These are phyloP conservation scores for Drosophila borborema DNA, from an alignment of 2,888 invertebrate genomes.

Conservation along the genomic window DNA sequence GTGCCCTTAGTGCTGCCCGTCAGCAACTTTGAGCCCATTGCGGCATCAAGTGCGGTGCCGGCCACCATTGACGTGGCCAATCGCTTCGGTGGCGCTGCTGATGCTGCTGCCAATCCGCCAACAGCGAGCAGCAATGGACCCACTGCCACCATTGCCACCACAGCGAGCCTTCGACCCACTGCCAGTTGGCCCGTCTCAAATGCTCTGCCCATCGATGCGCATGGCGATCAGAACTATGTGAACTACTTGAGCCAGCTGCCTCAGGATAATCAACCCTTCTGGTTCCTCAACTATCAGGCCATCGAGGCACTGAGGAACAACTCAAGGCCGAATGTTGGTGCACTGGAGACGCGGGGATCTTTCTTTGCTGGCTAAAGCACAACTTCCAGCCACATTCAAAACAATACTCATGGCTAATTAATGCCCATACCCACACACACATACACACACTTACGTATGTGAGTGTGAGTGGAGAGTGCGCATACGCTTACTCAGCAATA, in stretches of 20 bases:
- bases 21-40: conserved; percentile 34
- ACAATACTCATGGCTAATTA: conserved; percentile 7
- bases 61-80: conserved; percentile 41
- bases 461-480: conserved; percentile 1
- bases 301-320: conserved; percentile 87
- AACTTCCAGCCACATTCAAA: background rate
- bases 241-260: conserved; percentile 89
- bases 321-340: conserved; percentile 61
- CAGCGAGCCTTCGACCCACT: background rate
- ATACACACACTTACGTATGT: background rate
- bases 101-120: background rate
- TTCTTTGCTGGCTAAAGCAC: conserved; percentile 69
- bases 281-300: conserved; percentile 90
- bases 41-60: background rate
- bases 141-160: background rate
- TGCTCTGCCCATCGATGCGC: conserved; percentile 88
- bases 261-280: conserved; percentile 89
- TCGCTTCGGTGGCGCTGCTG: conserved; percentile 58
- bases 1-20: conserved; percentile 71
- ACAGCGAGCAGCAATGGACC: conserved; percentile 9
- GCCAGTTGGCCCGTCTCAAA: conserved; percentile 18
- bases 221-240: conserved; percentile 88
- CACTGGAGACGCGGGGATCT: conserved; percentile 67
- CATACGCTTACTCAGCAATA: conserved; percentile 2
- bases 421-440: background rate